Percentiles rank a stretch among this genome's conserved stretches.
phyloP scores from a whole-genome alignment of 2,888 invertebrate species.

The Troglohyphantes excavatus region DNA sequence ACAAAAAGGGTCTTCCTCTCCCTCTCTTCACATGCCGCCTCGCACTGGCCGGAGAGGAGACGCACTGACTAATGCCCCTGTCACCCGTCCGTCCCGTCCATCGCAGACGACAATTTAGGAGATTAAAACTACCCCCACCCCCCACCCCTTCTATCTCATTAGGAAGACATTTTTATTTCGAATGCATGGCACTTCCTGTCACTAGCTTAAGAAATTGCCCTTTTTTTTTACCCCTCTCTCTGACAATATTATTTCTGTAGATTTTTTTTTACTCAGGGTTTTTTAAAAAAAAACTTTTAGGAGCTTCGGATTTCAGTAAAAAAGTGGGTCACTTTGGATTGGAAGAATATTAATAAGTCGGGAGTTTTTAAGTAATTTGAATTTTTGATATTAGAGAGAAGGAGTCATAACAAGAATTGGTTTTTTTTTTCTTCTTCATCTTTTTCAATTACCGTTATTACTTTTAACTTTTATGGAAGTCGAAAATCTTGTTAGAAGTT shows the following conservation, averaged over 20 bases:
- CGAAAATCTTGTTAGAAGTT: neutral
- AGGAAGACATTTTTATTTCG: slow-evolving; percentile 69
- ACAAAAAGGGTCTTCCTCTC: slow-evolving; percentile 37
- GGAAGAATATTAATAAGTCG: neutral
- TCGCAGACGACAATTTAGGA: slow-evolving; percentile 66
- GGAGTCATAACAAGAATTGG: neutral
- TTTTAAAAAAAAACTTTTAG: neutral
- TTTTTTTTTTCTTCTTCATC: neutral
- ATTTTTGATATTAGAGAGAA: neutral
- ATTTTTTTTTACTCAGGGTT: neutral
- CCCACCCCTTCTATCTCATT: slow-evolving; percentile 68
- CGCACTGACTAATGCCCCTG: slow-evolving; percentile 73
- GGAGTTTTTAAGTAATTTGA: slow-evolving; percentile 9
- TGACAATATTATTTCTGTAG: neutral
- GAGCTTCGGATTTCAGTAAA: neutral
- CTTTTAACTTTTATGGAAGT: neutral
- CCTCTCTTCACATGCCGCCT: slow-evolving; percentile 49
- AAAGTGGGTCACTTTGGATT: neutral
- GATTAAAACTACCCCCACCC: slow-evolving; percentile 61
- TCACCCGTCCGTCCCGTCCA: slow-evolving; percentile 49
- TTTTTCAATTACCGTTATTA: slow-evolving; percentile 2
- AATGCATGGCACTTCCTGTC: slow-evolving; percentile 23
- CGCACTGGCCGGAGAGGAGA: neutral
- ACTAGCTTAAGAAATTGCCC: slow-evolving; percentile 37
- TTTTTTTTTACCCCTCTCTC: neutral